Evolutionary conservation across 2,113 vertebrate genomes (phyloP).

Genomic region (Tonatia bakeri): DNA sequence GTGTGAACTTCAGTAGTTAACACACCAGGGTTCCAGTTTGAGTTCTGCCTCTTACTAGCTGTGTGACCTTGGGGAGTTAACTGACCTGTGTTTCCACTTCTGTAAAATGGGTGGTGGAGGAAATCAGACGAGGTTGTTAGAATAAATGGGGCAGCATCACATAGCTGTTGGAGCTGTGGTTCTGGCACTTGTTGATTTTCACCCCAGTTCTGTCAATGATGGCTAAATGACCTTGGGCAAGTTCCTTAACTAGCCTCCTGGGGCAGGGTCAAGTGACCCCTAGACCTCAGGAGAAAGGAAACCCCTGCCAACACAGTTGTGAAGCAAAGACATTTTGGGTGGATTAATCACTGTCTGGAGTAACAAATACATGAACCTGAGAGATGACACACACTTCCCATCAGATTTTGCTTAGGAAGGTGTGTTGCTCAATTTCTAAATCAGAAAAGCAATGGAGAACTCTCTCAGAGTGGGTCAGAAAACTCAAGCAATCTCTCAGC

Average conservation of each 20-base stretch:
- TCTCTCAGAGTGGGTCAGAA: neutral
- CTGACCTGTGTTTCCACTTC: neutral
- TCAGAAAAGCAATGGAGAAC: neutral
- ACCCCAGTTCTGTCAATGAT: neutral
- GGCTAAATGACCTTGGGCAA: neutral
- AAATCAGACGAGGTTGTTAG: neutral
- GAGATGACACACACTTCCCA: fast-evolving
- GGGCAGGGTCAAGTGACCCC: neutral
- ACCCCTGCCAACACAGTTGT: neutral
- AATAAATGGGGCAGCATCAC: neutral
- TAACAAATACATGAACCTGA: neutral
- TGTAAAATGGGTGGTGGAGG: neutral
- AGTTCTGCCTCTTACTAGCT: neutral
- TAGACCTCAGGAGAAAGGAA: neutral
- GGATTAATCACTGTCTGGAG: neutral
- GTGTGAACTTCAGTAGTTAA: neutral
- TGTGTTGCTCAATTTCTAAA: neutral
- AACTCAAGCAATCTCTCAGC: neutral
- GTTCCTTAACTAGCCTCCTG: neutral
- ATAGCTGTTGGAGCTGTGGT: no score
- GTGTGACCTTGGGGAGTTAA: neutral
- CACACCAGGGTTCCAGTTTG: neutral
- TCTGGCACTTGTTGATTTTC: neutral
- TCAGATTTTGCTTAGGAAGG: neutral
- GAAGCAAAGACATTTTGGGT: neutral